A percentile compares a stretch with the other conserved stretches of the same genome.
phyloP scores from a whole-genome alignment of 2,888 invertebrate genomes.

The Hypomecis atomaria region DNA sequence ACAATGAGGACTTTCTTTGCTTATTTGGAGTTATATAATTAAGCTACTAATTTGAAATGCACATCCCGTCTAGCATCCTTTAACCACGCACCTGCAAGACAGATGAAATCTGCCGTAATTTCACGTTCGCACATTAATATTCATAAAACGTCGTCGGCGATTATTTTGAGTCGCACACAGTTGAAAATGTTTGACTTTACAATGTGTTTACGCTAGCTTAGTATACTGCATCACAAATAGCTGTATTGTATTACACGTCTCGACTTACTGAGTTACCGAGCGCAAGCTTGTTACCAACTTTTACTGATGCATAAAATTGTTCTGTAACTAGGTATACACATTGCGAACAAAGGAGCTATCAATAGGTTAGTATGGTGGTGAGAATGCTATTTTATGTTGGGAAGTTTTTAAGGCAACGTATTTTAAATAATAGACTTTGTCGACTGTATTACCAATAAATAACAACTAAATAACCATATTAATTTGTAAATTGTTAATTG shows the following conservation, averaged over 20 bases:
- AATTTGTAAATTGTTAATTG: too few species aligned
- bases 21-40: too few species aligned
- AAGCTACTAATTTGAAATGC: constrained; percentile 29
- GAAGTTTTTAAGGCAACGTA: background rate
- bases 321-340: constrained; percentile 49
- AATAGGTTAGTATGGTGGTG: constrained; percentile 45
- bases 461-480: background rate
- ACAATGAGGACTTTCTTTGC: too few species aligned
- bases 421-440: too few species aligned
- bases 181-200: constrained; percentile 60
- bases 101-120: constrained; percentile 54
- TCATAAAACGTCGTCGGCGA: constrained; percentile 63
- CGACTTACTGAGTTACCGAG: constrained; percentile 58
- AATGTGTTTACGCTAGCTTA: constrained; percentile 65
- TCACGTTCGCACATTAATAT: constrained; percentile 67
- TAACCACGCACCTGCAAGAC: constrained; percentile 39
- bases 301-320: constrained; percentile 57
- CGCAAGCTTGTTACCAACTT: constrained; percentile 59
- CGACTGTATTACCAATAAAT: background rate
- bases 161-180: constrained; percentile 60
- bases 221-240: constrained; percentile 65
- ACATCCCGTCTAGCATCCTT: constrained; percentile 27
- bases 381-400: constrained; percentile 35
- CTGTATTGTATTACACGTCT: constrained; percentile 69
- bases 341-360: constrained; percentile 50